These are phyloP conservation scores for Tenualosa ilisha DNA, from an alignment of 2,797 vertebrate genomes.

Conservation along the genomic window DNA sequence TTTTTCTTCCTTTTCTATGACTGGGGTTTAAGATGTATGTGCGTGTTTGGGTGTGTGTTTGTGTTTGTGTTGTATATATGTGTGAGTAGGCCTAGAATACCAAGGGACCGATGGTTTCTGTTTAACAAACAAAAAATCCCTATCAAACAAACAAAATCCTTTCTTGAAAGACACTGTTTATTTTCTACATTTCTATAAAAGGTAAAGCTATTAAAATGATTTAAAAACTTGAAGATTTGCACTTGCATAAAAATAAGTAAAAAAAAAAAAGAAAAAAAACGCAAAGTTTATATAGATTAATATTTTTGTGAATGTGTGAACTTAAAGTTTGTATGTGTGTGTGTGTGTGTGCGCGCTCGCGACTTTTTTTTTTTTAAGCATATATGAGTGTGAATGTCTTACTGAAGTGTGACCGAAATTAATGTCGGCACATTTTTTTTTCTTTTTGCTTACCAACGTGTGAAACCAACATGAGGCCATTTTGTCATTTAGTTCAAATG, in stretches of 20 bases:
- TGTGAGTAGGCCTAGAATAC: neutral
- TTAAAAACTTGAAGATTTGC: constrained; percentile 70
- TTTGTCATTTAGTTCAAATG: constrained; percentile 55
- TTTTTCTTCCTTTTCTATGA: neutral
- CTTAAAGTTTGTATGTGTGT: constrained; percentile 42
- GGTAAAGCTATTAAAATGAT: constrained; percentile 62
- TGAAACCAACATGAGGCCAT: constrained; percentile 78
- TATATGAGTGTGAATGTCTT: constrained; percentile 53
- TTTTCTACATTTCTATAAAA: constrained; percentile 47
- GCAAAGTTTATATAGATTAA: constrained; percentile 73
- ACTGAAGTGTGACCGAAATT: constrained; percentile 64
- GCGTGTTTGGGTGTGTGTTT: too few relatives aligned
- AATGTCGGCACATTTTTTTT: constrained; percentile 75
- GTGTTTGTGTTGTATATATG: neutral
- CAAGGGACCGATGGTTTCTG: constrained; percentile 66
- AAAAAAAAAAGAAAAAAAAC: constrained; percentile 47
- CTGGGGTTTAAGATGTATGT: neutral
- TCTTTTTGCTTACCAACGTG: constrained; percentile 74
- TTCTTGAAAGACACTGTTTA: constrained; percentile 57
- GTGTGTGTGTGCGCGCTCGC: constrained; percentile 54
- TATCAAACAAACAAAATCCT: constrained; percentile 80
- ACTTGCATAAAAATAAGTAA: constrained; percentile 57
- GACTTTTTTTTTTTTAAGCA: constrained; percentile 17
- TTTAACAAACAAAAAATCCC: constrained; percentile 79
- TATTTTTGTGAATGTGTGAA: constrained; percentile 72